Evolutionary conservation across 2,113 vertebrate genomes (phyloP), one percentile per base, ranked within the genome.

Genomic region (Trematomus loennbergii): DNA sequence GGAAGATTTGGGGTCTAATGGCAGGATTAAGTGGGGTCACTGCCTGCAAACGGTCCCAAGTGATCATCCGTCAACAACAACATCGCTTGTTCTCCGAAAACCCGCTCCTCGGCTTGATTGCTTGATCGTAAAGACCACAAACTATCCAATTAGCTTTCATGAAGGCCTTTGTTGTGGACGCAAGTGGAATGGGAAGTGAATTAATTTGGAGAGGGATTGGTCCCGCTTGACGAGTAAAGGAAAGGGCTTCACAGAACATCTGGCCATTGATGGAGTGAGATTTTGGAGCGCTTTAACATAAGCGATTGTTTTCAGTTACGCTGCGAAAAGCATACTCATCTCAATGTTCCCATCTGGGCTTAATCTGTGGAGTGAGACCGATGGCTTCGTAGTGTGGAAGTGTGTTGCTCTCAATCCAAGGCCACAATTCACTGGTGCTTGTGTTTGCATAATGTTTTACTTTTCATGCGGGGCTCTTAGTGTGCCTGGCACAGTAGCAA

Each of bases 321-420:
- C 87, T 86, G 91, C 74, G 77, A 89, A 89, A 89, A 88, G 80
- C 88, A 90, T 89, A 90, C 88, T 93, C 89, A 87, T 91, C 91
- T 91, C 89, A 94, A 90, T 88, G 91, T 90, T 89, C 79, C 84
- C 93, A 94, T 94, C 91, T 93, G 93, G 93, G 73, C 82, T 81
- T 88, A 84, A 94, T 92, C 81, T 90, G 83, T n/a, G 63, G 83
- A 86, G 66, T 71, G 81, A 83, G 83, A 84, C 70, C 55, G 68
- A 69, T 76, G 63, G 50, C 61, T 72, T 59, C 29, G 61, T 46
- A 72, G 79, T 70, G 77, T 81, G 72, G 29, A 83, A 75, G 80
- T 75, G 78, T 64, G 78, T 54, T 72, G n/a, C 72, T 76, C 68
- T 16, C 7, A 66, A 40, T 73, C 78, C 72, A 68, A 82, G 52